These are phyloP conservation scores for Leptinotarsa texana DNA, from an alignment of 1,140 invertebrate species.

Conservation along the genomic window DNA sequence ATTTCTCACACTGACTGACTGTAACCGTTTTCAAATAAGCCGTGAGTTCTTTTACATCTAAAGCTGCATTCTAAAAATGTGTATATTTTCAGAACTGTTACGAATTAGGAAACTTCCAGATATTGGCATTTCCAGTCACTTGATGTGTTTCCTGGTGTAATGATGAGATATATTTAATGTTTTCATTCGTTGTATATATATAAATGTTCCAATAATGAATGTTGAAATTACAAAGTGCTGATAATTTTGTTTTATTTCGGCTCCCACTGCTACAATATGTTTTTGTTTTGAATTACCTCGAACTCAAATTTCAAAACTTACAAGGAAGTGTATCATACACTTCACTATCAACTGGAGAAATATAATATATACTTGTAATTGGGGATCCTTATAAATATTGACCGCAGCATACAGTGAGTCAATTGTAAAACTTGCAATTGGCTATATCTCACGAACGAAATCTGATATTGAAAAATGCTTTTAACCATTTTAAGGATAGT, in stretches of 20 bases:
- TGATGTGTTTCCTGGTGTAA: neutral
- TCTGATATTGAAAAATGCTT: too few relatives aligned
- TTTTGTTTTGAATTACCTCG: too few relatives aligned
- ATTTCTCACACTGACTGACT: neutral
- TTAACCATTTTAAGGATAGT: too few relatives aligned
- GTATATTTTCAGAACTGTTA: slow-evolving; percentile 41
- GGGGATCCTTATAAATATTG: too few relatives aligned
- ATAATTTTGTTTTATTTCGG: neutral
- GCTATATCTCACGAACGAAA: too few relatives aligned
- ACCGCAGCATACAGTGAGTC: too few relatives aligned
- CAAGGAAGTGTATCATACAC: too few relatives aligned
- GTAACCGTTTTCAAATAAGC: neutral
- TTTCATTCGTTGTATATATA: slow-evolving; percentile 18
- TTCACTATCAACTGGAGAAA: too few relatives aligned
- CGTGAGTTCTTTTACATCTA: slow-evolving; percentile 6
- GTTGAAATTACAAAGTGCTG: neutral
- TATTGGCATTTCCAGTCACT: neutral
- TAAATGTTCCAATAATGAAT: neutral
- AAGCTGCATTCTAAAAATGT: slow-evolving; percentile 48
- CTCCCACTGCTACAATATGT: neutral
- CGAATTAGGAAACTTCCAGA: neutral
- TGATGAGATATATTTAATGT: neutral
- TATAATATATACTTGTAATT: too few relatives aligned
- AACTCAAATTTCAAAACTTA: too few relatives aligned
- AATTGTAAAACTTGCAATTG: too few relatives aligned